phyloP scores from a whole-genome alignment of 1,140 invertebrate genomes.

The Trichonephila inaurata region DNA sequence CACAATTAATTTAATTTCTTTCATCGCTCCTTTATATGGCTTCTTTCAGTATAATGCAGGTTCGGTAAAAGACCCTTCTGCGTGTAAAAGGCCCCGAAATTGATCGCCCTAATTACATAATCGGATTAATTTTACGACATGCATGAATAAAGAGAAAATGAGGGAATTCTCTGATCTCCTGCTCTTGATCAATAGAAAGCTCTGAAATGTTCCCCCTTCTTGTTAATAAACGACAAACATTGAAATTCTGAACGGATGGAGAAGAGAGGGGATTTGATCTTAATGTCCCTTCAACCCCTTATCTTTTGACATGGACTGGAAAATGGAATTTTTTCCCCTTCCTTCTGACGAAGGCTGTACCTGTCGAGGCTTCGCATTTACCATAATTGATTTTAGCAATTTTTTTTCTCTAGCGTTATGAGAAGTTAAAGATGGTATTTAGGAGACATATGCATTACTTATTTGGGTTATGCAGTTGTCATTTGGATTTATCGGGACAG shows the following conservation, averaged over 20 bases:
- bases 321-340: constrained; percentile 62
- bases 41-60: constrained; percentile 8
- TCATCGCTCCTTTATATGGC: not conserved
- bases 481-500: not conserved
- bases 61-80: constrained; percentile 1
- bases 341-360: constrained; percentile 17
- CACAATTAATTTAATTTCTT: constrained; percentile 70
- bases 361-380: constrained; percentile 47
- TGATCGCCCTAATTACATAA: constrained; percentile 74
- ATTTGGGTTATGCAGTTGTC: not conserved
- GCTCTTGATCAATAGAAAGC: constrained; percentile 67
- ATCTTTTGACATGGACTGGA: constrained; percentile 65
- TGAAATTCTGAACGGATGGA: constrained; percentile 44
- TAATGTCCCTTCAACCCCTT: constrained; percentile 60
- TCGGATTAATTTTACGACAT: constrained; percentile 75
- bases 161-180: constrained; percentile 47
- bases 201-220: constrained; percentile 42
- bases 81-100: constrained; percentile 58
- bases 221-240: constrained; percentile 76
- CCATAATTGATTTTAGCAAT: constrained; percentile 63
- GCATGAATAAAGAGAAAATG: constrained; percentile 70
- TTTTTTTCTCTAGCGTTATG: not conserved
- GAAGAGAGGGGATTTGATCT: constrained; percentile 52
- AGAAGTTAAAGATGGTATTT: constrained; percentile 26
- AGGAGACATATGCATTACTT: constrained; percentile 43